Percentiles rank a stretch among this genome's conserved stretches.
phyloP scores from a whole-genome alignment of 2,797 vertebrate species.

The Syngnathus acus region DNA sequence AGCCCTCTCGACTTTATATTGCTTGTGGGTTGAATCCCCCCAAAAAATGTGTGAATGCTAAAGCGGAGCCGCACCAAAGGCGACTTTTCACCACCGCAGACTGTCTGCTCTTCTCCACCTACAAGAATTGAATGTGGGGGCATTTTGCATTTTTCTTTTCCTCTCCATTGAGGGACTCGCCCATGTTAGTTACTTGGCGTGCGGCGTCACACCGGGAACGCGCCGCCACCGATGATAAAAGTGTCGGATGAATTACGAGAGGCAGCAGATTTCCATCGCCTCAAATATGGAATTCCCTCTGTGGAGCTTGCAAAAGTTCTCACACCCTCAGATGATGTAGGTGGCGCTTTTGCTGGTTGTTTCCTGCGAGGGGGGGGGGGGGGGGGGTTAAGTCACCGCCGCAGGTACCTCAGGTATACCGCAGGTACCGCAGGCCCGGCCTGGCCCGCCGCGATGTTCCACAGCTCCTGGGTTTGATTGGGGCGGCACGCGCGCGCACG shows the following conservation, averaged over 20 bases:
- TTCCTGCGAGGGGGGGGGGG: background rate
- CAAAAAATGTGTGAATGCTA: background rate
- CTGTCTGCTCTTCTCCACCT: slow-evolving; percentile 5
- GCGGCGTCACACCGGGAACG: slow-evolving; percentile 17
- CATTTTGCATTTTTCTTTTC: background rate
- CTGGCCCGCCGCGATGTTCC: slow-evolving; percentile 27
- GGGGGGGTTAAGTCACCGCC: background rate
- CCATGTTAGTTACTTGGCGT: background rate
- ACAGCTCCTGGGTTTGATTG: slow-evolving; percentile 62
- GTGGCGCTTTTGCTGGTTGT: no score
- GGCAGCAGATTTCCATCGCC: background rate
- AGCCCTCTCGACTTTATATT: background rate
- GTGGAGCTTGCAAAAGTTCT: background rate
- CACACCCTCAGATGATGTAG: background rate
- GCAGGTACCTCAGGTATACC: background rate
- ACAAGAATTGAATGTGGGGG: background rate
- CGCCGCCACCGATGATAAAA: slow-evolving; percentile 10
- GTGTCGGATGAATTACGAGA: slow-evolving; percentile 11
- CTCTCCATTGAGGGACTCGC: slow-evolving; percentile 6
- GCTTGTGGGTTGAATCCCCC: background rate
- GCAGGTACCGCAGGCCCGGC: background rate
- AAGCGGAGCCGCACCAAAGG: background rate
- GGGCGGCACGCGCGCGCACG: no score
- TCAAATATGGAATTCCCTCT: background rate
- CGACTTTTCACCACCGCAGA: slow-evolving; percentile 1